These are phyloP conservation scores for Chelonus insularis DNA, from an alignment of 1,140 invertebrate species.

Conservation along the genomic window DNA sequence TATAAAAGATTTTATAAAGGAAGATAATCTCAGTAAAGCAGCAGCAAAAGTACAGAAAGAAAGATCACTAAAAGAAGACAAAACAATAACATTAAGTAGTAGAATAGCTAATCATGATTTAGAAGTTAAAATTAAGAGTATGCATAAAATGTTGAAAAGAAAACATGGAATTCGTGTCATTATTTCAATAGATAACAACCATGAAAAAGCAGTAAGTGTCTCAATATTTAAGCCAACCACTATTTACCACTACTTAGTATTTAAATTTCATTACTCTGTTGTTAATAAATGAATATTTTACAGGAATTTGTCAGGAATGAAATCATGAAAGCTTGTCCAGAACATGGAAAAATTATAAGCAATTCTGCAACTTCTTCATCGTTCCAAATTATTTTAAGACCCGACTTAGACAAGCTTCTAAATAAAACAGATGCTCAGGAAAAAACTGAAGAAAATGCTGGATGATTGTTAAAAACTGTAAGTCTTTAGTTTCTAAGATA, in stretches of 20 bases:
- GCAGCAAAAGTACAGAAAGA: constrained; percentile 22
- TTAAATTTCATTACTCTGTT: background rate
- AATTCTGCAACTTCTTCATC: constrained; percentile 61
- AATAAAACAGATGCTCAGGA: too few relatives aligned
- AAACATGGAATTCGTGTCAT: constrained; percentile 64
- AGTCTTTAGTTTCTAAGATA: too few relatives aligned
- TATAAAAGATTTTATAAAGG: constrained; percentile 44
- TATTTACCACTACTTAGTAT: background rate
- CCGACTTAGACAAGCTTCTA: constrained; percentile 11
- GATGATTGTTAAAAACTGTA: too few relatives aligned
- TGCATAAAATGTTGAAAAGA: constrained; percentile 67
- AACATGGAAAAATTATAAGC: constrained; percentile 60
- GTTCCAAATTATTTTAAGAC: constrained; percentile 45
- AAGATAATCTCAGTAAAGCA: constrained; percentile 47
- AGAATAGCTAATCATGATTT: constrained; percentile 70
- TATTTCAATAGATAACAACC: constrained; percentile 59
- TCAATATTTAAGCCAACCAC: constrained; percentile 9
- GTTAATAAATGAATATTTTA: constrained; percentile 38
- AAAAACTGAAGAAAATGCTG: too few relatives aligned
- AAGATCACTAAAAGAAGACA: constrained; percentile 32
- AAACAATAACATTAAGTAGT: constrained; percentile 58
- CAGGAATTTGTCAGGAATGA: constrained; percentile 61
- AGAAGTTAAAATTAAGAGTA: constrained; percentile 62
- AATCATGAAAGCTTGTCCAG: constrained; percentile 59
- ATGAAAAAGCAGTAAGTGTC: constrained; percentile 50